Evolutionary conservation across 1,140 invertebrate species (phyloP).

Genomic region (Caenorhabditis latens): DNA sequence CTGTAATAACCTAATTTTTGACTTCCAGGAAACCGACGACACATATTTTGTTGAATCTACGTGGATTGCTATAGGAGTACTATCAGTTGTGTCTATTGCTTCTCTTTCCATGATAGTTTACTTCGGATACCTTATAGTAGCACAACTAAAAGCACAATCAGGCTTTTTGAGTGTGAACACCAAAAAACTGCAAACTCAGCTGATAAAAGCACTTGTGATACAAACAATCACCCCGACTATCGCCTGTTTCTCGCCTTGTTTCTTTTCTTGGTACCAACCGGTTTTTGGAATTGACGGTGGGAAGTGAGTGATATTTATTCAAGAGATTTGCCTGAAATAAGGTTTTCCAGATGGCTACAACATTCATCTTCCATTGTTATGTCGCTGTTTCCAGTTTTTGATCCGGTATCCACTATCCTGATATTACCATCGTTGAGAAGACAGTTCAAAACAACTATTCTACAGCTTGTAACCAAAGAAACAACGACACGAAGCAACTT

Average conservation of each 20-base stretch:
- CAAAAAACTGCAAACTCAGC: not conserved
- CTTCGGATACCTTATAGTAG: not conserved
- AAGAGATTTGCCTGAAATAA: not conserved
- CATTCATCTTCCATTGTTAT: not conserved
- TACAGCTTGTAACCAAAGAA: not conserved
- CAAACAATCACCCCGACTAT: constrained; percentile 10
- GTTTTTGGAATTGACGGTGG: constrained; percentile 18
- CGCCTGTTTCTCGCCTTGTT: constrained; percentile 12
- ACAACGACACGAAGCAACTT: too few species aligned
- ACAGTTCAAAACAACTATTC: not conserved
- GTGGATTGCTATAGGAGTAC: not conserved
- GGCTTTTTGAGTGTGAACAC: not conserved
- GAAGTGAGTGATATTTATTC: not conserved
- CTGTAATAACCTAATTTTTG: not conserved
- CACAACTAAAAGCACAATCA: not conserved
- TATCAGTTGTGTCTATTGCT: constrained; percentile 1
- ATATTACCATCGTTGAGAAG: not conserved
- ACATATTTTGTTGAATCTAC: not conserved
- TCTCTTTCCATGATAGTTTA: not conserved
- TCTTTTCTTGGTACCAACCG: constrained; percentile 18
- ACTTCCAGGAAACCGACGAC: not conserved
- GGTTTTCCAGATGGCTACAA: not conserved
- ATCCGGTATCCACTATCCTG: not conserved
- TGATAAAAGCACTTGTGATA: not conserved
- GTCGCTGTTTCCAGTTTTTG: not conserved